Conservation (phyloP, 2,113 vertebrate species). For the Nibea albiflora region DNA sequence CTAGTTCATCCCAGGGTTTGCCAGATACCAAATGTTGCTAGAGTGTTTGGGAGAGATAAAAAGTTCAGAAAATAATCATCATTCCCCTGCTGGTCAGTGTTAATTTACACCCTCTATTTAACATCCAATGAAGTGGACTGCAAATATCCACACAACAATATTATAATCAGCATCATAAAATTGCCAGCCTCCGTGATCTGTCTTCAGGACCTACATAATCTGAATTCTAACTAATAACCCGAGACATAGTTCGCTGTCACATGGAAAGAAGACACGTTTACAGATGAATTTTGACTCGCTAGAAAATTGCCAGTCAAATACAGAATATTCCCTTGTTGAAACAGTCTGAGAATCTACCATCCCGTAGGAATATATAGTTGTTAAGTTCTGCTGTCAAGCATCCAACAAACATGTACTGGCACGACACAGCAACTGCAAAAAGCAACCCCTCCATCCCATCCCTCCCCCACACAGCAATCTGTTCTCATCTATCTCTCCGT, state of each 20-base stretch:
- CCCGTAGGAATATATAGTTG: slow-evolving; percentile 21
- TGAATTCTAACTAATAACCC: slow-evolving; percentile 9
- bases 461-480: neutral
- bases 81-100: neutral
- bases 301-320: slow-evolving; percentile 14
- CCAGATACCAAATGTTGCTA: neutral
- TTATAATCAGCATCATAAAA: slow-evolving; percentile 5
- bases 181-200: neutral
- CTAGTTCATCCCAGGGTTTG: neutral
- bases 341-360: slow-evolving; percentile 26
- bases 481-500: slow-evolving; percentile 24
- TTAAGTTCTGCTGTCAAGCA: slow-evolving; percentile 28
- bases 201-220: neutral
- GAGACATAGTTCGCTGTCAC: slow-evolving; percentile 21
- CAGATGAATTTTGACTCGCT: slow-evolving; percentile 30
- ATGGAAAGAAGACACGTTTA: slow-evolving; percentile 10
- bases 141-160: slow-evolving; percentile 7
- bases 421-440: slow-evolving; percentile 5
- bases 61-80: neutral
- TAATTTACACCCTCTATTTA: slow-evolving; percentile 18
- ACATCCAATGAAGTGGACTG: slow-evolving; percentile 4
- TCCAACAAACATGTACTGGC: slow-evolving; percentile 21
- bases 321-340: slow-evolving; percentile 18
- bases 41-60: neutral
- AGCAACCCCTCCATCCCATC: neutral